Base-by-base conservation (phyloP, 2,888 invertebrate genomes). In the Drosophila ustulata region DNA sequence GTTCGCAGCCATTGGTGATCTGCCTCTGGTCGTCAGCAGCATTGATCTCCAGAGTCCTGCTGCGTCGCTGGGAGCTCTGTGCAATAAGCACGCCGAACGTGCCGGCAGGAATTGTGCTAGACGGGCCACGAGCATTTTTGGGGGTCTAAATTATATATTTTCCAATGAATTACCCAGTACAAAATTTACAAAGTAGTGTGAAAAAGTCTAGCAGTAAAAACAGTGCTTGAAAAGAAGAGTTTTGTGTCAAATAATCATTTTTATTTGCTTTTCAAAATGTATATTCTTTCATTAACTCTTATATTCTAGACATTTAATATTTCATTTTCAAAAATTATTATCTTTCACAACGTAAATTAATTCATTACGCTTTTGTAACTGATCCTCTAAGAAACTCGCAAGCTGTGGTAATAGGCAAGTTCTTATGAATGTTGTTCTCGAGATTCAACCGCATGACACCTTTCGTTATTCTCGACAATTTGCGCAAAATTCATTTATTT, bases 61-160 rank as follows among this genome's bases (percentile, higher is more conserved):
- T 4, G 58, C 46, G 5, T 30, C 32, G 1, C 45, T 25, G 0
- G 55, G 51, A 0, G 41, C 3, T n/a, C 66, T 66, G 2, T 51
- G 45, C 18, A 80, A 34, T 5, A 78, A 49, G 4, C 58, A 61
- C 2, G 66, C 5, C 8, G 84, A 50, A 28, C 68, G 66, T 2
- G 52, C 50, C 4, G 80, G 63, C 43, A 80, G 58, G 3, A 37
- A 7, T 7, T 74, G 53, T n/a, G 51, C 28, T 18, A 82, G 47
- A 8, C 82, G 89, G 41, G 84, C 66, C 71, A 88, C 57, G 6
- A 82, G 65, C 82, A 88, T 82, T 26, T 49, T 57, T 51, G 23
- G 25, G 11, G n/a, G 9, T 7, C 7, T 0, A n/a, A 45, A 34
- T 6, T 34, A 3, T 13, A 34, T 6, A 30, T 47, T 26, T 30